These are phyloP conservation scores for Silurus meridionalis DNA, from an alignment of 2,113 vertebrate genomes.

Conservation along the genomic window DNA sequence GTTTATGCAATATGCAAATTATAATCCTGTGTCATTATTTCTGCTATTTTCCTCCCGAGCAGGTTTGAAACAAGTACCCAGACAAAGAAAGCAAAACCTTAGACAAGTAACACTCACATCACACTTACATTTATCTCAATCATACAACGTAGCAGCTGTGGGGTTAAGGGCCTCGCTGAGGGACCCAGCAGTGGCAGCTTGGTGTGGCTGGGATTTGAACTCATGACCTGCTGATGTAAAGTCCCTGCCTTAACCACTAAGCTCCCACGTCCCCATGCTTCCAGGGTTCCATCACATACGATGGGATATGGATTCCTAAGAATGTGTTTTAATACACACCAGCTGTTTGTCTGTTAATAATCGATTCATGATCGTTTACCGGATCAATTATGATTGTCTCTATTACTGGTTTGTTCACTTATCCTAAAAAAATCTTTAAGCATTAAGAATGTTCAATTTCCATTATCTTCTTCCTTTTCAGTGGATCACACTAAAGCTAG, in stretches of 20 bases:
- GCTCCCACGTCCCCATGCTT: neutral
- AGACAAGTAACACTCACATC: neutral
- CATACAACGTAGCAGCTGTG: no score
- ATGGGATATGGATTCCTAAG: neutral
- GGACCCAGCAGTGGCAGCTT: no score
- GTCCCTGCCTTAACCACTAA: no score
- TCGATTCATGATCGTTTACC: neutral
- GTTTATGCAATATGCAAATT: conserved; percentile 22
- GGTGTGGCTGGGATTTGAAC: no score
- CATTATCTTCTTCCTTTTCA: neutral
- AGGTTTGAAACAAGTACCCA: neutral
- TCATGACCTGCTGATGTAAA: no score
- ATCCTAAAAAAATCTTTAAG: neutral
- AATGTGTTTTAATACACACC: neutral
- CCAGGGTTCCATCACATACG: neutral
- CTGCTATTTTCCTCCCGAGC: neutral
- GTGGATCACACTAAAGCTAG: conserved; percentile 15
- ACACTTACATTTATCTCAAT: neutral
- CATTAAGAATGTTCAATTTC: neutral
- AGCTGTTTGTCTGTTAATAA: neutral
- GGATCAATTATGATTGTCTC: neutral
- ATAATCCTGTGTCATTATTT: conserved; percentile 6
- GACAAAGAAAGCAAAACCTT: neutral
- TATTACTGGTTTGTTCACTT: neutral
- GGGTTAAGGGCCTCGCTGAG: no score